Conservation (phyloP, 1,140 invertebrate species). For the Protaetia brevitarsis region DNA sequence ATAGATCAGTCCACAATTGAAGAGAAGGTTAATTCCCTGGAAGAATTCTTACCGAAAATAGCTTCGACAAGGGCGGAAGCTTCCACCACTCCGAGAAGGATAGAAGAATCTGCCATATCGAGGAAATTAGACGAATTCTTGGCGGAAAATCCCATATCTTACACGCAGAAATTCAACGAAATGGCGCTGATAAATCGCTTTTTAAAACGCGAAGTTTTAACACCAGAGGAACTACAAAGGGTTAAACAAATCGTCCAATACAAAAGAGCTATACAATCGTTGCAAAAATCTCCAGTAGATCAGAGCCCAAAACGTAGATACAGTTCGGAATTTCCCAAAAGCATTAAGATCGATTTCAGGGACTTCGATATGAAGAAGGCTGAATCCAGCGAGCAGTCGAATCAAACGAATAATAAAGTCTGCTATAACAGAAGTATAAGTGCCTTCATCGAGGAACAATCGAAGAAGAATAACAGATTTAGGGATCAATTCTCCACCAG, state of each 20-base stretch:
- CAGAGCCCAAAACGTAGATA: background rate
- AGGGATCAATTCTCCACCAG: too few relatives aligned
- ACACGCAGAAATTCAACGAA: background rate
- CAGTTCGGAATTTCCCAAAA: background rate
- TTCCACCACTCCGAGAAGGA: background rate
- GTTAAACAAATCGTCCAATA: slow-evolving; percentile 40
- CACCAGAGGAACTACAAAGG: slow-evolving; percentile 35
- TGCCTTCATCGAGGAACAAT: background rate
- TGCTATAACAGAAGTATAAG: slow-evolving; percentile 2
- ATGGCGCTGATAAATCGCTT: slow-evolving; percentile 35
- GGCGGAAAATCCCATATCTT: background rate
- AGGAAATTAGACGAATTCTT: background rate
- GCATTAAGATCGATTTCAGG: slow-evolving; percentile 13
- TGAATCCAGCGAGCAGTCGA: background rate
- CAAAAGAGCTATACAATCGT: slow-evolving; percentile 28
- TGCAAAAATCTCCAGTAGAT: background rate
- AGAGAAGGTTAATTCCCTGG: slow-evolving; percentile 14
- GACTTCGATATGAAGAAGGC: background rate
- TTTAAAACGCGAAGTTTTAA: slow-evolving; percentile 36
- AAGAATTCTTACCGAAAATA: slow-evolving; percentile 18
- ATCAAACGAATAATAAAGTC: background rate
- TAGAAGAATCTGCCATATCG: background rate
- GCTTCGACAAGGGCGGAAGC: background rate
- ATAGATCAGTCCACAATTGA: background rate
- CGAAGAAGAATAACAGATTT: background rate